Conservation (phyloP, 2,113 vertebrate species). For the Equus przewalskii region DNA sequence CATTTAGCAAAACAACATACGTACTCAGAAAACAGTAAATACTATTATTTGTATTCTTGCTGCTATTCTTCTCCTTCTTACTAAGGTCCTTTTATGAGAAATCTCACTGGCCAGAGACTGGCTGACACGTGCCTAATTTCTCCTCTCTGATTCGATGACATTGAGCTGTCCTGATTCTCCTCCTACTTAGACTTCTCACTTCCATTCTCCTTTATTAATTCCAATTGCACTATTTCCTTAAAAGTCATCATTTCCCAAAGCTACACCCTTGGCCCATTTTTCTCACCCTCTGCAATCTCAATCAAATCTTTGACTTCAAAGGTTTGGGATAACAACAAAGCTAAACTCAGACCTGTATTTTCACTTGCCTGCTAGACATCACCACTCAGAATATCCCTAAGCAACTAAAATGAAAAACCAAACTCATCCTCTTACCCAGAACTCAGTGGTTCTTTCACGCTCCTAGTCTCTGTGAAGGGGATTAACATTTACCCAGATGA, state of each 20-base stretch:
- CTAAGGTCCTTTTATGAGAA: background rate
- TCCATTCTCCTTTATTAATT: constrained; percentile 16
- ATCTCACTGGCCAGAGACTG: background rate
- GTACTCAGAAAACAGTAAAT: background rate
- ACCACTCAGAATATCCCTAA: background rate
- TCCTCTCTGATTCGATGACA: background rate
- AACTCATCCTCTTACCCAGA: background rate
- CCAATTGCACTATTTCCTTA: constrained; percentile 24
- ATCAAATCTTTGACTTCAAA: constrained; percentile 36
- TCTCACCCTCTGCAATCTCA: background rate
- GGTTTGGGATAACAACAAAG: constrained; percentile 2
- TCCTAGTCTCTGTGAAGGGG: background rate
- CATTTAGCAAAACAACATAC: constrained; percentile 36
- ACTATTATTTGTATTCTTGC: background rate
- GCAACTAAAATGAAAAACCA: constrained; percentile 1
- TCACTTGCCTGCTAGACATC: background rate
- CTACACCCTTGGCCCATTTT: background rate
- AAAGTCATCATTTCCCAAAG: background rate
- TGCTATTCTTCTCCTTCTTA: background rate
- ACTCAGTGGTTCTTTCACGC: background rate
- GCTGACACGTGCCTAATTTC: background rate
- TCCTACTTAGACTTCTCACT: background rate
- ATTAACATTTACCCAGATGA: background rate
- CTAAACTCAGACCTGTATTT: constrained; percentile 49
- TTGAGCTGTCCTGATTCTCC: background rate